phyloP scores from a whole-genome alignment of 2,888 invertebrate species.

The Steinernema carpocapsae region DNA sequence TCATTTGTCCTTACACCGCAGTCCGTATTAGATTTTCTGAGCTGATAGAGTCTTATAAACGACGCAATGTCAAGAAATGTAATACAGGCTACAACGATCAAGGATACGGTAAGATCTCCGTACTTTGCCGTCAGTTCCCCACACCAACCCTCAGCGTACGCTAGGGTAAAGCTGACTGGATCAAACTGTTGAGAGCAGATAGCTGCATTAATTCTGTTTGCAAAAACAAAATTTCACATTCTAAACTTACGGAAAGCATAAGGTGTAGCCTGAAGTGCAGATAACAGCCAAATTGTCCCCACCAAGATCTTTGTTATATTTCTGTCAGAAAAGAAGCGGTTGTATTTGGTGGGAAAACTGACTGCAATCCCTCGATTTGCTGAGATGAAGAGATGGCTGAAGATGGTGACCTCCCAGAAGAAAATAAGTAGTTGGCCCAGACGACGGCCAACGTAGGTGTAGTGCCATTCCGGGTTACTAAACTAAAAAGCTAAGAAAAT shows the following conservation, averaged over 20 bases:
- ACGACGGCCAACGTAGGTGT: slow-evolving; percentile 5
- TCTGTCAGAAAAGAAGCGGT: background rate
- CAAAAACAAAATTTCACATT: background rate
- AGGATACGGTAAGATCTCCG: background rate
- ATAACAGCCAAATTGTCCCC: background rate
- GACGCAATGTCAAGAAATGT: background rate
- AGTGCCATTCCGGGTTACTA: slow-evolving; percentile 18
- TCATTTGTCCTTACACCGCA: background rate
- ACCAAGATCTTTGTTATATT: background rate
- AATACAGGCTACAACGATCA: background rate
- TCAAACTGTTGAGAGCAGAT: slow-evolving; percentile 17
- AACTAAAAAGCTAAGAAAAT: background rate
- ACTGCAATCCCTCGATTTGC: background rate
- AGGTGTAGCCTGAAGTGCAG: background rate
- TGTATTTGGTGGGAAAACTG: slow-evolving; percentile 13
- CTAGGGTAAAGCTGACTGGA: background rate
- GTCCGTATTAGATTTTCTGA: background rate
- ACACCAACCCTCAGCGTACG: slow-evolving; percentile 4
- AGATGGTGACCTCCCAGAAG: slow-evolving; percentile 11
- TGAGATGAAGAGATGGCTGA: slow-evolving; percentile 5
- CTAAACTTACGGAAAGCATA: background rate
- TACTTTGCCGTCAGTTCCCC: background rate
- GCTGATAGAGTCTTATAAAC: background rate
- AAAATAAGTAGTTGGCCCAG: slow-evolving; percentile 15
- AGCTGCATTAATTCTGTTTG: background rate